Base-by-base conservation (phyloP, 2,113 vertebrate genomes). In the Ctenodactylus gundi region DNA sequence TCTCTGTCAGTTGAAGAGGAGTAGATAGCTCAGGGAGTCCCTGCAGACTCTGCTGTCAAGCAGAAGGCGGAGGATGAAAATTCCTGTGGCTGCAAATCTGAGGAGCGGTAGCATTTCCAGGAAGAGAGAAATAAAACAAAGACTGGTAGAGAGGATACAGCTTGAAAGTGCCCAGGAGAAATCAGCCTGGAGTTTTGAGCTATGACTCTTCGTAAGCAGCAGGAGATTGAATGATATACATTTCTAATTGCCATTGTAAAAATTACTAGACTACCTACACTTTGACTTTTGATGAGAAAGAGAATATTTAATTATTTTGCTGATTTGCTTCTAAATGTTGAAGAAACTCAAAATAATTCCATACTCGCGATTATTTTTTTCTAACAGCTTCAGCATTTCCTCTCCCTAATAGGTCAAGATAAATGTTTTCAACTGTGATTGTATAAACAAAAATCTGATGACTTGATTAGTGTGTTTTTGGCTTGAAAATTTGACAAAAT, bases 121-220 rank as follows among this genome's bases (percentile, higher is more conserved):
- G 46, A 53, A 7, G 0, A 34, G 6, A 64, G 25, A 90, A 68
- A 78, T 60, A 27, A 20, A 76, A 36, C 75, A 65, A 95, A 87
- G 51, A 3, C 68, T 77, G 25, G n/a, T 73, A 62, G 80, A 41
- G 92, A 87, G 29, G 44, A 64, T 73, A 53, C 18, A 34, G 17
- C 49, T 81, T 92, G 81, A 94, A 89, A 27, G n/a, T 39, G 60
- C 89, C 85, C 91, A 58, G 57, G 94, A 97, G 93, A 91, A 96
- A 94, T 95, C 60, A 57, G 17, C 36, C 29, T 60, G 36, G 34
- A 89, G 41, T 81, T 94, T 44, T 93, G 85, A 94, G 9, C 44
- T 80, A 95, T 62, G 53, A 89, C 78, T 4, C 80, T 67, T 78
- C 46, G 57, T 51, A 76, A 67, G 31, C 27, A 84, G 60, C 34